phyloP scores from a whole-genome alignment of 2,888 invertebrate species.

The Escarpia spicata region DNA sequence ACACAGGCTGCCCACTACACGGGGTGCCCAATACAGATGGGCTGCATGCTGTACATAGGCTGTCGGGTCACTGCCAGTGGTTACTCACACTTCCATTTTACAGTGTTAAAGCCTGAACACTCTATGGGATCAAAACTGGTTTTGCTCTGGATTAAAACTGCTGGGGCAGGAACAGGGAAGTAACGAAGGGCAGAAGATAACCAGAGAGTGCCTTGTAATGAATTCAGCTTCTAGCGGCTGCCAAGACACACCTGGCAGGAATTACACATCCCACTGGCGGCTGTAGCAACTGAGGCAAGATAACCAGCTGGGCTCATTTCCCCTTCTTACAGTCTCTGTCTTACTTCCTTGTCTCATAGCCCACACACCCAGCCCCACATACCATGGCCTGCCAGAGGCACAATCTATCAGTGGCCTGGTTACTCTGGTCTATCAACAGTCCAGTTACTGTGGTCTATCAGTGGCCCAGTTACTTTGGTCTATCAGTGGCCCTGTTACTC shows the following conservation, averaged over 20 bases:
- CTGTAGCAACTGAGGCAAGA: background rate
- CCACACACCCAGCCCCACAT: background rate
- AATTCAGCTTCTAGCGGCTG: background rate
- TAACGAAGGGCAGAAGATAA: background rate
- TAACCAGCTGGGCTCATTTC: background rate
- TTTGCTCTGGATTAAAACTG: background rate
- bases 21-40: too few relatives aligned
- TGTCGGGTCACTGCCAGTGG: too few relatives aligned
- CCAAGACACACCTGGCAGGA: background rate
- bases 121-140: background rate
- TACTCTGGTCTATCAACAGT: too few relatives aligned
- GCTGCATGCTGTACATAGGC: too few relatives aligned
- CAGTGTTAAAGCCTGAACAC: too few relatives aligned
- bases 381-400: background rate
- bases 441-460: too few relatives aligned
- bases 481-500: too few relatives aligned
- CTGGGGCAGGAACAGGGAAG: background rate
- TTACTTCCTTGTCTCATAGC: background rate
- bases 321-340: background rate
- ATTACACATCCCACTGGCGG: background rate
- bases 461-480: too few relatives aligned
- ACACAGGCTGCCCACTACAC: too few relatives aligned
- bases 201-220: background rate
- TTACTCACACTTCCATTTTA: too few relatives aligned
- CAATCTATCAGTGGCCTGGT: background rate